Evolutionary conservation across 1,140 invertebrate species (phyloP).

Genomic region (Steinernema khuongi): DNA sequence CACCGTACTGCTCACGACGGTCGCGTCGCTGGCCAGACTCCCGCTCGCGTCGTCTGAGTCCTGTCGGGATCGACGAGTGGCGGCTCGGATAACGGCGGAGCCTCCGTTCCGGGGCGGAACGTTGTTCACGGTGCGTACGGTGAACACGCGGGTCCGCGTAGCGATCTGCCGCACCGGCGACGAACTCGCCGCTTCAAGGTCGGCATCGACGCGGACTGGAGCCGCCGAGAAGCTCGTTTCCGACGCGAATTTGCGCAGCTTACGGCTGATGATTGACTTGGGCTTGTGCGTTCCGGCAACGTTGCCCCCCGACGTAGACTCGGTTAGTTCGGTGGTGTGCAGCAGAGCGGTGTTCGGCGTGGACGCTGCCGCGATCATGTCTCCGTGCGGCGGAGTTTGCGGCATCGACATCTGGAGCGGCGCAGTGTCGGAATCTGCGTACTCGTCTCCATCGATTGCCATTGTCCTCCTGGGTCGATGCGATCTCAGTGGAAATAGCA

Average conservation of each 20-base stretch:
- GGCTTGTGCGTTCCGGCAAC: constrained; percentile 32
- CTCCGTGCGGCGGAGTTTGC: constrained; percentile 14
- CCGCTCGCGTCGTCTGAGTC: constrained; percentile 49
- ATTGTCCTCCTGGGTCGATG: not conserved
- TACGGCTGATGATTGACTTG: constrained; percentile 37
- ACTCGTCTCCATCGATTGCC: constrained; percentile 16
- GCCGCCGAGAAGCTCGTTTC: constrained; percentile 43
- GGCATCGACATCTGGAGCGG: not conserved
- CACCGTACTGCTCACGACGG: constrained; percentile 42
- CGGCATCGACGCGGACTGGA: constrained; percentile 23
- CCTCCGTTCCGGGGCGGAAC: constrained; percentile 12
- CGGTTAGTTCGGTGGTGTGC: constrained; percentile 24
- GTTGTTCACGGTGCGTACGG: constrained; percentile 26
- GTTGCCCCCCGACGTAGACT: constrained; percentile 23
- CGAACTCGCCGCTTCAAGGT: constrained; percentile 18
- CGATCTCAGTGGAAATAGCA: not conserved
- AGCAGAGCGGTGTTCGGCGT: constrained; percentile 26
- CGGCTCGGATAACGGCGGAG: constrained; percentile 11
- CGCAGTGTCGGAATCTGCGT: constrained; percentile 12
- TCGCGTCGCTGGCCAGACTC: constrained; percentile 44
- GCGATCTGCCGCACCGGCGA: constrained; percentile 15
- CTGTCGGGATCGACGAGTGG: constrained; percentile 32
- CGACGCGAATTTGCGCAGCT: constrained; percentile 45
- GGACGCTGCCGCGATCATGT: not conserved
- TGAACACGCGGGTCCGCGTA: constrained; percentile 29